A percentile compares a stretch with the other conserved stretches of the same genome.
These are phyloP conservation scores for Himantopus leucocephalus DNA, from an alignment of 2,113 vertebrate species.

Conservation along the genomic window DNA sequence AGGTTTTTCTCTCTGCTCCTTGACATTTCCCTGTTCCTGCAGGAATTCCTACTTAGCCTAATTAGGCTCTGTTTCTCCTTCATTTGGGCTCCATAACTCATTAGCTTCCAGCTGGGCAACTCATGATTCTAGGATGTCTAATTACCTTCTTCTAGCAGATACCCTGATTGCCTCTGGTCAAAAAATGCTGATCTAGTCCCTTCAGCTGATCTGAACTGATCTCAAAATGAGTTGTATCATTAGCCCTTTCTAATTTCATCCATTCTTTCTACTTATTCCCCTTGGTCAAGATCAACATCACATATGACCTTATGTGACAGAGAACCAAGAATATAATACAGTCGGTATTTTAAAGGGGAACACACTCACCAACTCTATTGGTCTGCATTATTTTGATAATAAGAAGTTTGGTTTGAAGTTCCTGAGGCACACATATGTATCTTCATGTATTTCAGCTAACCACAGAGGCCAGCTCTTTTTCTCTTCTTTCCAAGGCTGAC, in stretches of 20 bases:
- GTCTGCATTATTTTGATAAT: background rate
- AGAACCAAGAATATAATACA: background rate
- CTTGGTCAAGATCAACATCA: slow-evolving; percentile 27
- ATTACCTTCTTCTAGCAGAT: slow-evolving; percentile 61
- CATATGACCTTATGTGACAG: background rate
- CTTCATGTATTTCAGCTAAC: background rate
- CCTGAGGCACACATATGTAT: background rate
- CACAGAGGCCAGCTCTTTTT: background rate
- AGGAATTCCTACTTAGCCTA: slow-evolving; percentile 65
- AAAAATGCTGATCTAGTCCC: slow-evolving; percentile 44
- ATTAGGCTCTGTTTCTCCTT: slow-evolving; percentile 58
- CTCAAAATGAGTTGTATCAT: slow-evolving; percentile 43
- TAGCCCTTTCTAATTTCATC: slow-evolving; percentile 14
- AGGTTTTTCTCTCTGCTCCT: slow-evolving; percentile 31
- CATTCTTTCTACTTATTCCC: background rate
- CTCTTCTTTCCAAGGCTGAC: background rate
- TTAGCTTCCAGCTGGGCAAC: slow-evolving; percentile 68
- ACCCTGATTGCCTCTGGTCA: slow-evolving; percentile 48
- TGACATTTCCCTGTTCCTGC: slow-evolving; percentile 50
- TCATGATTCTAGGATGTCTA: slow-evolving; percentile 46
- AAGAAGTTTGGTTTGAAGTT: background rate
- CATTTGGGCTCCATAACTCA: slow-evolving; percentile 59
- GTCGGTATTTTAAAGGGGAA: background rate
- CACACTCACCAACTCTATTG: background rate
- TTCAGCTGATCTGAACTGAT: slow-evolving; percentile 44